A percentile compares a stretch with the other conserved stretches of the same genome.
Evolutionary conservation across 2,888 invertebrate genomes (phyloP).

Genomic region (Eupithecia pulchellata): DNA sequence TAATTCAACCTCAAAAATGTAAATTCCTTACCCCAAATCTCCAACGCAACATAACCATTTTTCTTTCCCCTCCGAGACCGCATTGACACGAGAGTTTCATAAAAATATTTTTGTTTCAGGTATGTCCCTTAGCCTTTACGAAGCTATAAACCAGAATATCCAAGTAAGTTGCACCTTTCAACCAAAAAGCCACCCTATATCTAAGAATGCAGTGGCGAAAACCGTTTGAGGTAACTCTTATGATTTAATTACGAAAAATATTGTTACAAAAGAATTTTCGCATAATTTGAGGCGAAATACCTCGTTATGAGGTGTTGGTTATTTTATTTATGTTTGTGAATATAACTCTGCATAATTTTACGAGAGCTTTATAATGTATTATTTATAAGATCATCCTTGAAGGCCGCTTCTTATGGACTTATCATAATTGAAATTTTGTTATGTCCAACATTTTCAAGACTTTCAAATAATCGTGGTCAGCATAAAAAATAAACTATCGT

Average conservation of each 20-base stretch:
- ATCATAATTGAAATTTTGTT: background rate
- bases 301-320: slow-evolving; percentile 44
- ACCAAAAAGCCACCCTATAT: slow-evolving; percentile 26
- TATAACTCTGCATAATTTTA: slow-evolving; percentile 15
- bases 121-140: slow-evolving; percentile 62
- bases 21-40: slow-evolving; percentile 25
- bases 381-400: background rate
- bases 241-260: slow-evolving; percentile 48
- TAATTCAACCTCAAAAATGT: slow-evolving; percentile 21
- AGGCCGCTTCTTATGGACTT: background rate
- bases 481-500: background rate
- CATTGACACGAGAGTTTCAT: slow-evolving; percentile 59
- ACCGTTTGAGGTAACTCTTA: slow-evolving; percentile 17
- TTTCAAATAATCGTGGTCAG: background rate
- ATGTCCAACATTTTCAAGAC: background rate
- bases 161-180: slow-evolving; percentile 43
- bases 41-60: slow-evolving; percentile 57
- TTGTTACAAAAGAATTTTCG: slow-evolving; percentile 36
- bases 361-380: background rate
- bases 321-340: slow-evolving; percentile 7
- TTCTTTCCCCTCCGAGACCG: slow-evolving; percentile 56
- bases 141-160: slow-evolving; percentile 50
- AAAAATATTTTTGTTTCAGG: slow-evolving; percentile 71
- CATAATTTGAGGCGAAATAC: slow-evolving; percentile 39
- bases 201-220: slow-evolving; percentile 4